phyloP scores from a whole-genome alignment of 2,113 vertebrate genomes.

The Tenrec ecaudatus region DNA sequence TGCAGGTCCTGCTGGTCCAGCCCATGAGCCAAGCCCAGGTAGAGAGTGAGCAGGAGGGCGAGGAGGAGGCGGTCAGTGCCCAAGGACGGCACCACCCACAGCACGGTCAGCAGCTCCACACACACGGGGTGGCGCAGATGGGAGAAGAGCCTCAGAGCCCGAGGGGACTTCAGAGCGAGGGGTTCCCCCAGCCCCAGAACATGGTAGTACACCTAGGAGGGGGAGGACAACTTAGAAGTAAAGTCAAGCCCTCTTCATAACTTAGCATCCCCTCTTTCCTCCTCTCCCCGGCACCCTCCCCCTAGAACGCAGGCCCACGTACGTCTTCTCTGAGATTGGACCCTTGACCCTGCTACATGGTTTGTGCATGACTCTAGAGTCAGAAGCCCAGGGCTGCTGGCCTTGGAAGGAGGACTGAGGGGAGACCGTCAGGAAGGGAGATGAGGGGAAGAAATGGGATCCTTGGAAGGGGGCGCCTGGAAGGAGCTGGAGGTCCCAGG shows the following conservation, averaged over 20 bases:
- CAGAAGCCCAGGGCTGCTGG: not conserved
- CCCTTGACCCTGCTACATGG: not conserved
- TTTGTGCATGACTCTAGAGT: not conserved
- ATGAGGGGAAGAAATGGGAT: not conserved
- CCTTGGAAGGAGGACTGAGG: not conserved
- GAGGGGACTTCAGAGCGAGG: conserved; percentile 88
- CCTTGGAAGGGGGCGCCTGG: not conserved
- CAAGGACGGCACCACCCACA: conserved; percentile 92
- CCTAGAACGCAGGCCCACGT: not conserved
- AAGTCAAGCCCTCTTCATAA: not conserved
- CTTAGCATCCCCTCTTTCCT: not conserved
- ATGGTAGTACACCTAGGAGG: conserved; percentile 91
- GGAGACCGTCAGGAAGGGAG: not conserved
- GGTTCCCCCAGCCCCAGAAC: conserved; percentile 92
- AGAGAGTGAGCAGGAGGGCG: conserved; percentile 88
- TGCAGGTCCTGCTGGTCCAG: conserved; percentile 92
- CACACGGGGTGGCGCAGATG: conserved; percentile 94
- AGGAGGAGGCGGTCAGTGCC: conserved; percentile 92
- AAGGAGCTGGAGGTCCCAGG: not conserved
- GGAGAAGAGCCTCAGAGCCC: conserved; percentile 89
- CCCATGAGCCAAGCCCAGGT: conserved; percentile 90
- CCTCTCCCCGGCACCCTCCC: not conserved
- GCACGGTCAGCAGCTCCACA: conserved; percentile 91
- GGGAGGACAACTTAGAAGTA: not conserved
- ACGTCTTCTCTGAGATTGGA: not conserved